Conservation (phyloP, 2,888 invertebrate species). For the Neoaliturus tenellus region DNA sequence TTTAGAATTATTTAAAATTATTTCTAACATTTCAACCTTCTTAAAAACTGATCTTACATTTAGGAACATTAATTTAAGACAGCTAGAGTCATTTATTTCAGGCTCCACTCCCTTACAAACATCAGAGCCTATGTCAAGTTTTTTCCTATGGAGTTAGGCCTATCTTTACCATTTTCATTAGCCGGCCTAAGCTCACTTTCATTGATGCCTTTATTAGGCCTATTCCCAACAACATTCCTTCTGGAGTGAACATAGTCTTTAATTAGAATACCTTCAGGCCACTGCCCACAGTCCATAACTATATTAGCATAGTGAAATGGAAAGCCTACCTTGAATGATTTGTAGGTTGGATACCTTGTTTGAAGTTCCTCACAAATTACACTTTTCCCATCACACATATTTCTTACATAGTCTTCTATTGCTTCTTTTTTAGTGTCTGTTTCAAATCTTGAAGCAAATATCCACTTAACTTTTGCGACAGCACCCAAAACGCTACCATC, state of each 20-base stretch:
- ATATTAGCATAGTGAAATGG: neutral
- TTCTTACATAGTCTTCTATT: neutral
- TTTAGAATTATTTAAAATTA: neutral
- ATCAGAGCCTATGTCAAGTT: neutral
- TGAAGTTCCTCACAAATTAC: neutral
- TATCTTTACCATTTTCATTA: neutral
- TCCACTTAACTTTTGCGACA: neutral
- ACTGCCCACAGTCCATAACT: neutral
- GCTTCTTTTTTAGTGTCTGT: neutral
- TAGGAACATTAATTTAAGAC: neutral
- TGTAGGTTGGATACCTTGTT: neutral
- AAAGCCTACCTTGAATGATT: conserved; percentile 29
- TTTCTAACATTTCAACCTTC: neutral
- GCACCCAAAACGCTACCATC: neutral
- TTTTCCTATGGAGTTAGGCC: neutral
- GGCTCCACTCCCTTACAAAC: neutral
- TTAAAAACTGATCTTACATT: neutral
- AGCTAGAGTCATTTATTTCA: neutral
- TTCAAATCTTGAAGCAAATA: conserved; percentile 19
- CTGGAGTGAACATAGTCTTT: neutral
- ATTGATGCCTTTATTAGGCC: no score
- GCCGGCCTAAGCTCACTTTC: no score
- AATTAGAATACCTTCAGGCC: conserved; percentile 8
- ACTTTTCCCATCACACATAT: neutral
- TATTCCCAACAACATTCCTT: neutral